Percentiles rank a stretch among this genome's conserved stretches.
Evolutionary conservation across 1,140 invertebrate genomes (phyloP).

Genomic region (Lucilia sericata): DNA sequence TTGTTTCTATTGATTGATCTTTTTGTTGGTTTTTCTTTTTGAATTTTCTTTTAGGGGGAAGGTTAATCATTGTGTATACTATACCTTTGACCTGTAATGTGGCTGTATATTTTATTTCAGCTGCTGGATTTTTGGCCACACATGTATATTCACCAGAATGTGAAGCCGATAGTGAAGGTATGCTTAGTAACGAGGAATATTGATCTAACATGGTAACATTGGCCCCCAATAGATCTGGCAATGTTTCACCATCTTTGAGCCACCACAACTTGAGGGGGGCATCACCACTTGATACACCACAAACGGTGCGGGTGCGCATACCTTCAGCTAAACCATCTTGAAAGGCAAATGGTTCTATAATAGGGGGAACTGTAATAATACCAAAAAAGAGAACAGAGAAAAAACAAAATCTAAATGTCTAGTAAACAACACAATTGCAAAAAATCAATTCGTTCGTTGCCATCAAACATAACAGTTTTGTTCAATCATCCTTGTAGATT

Average conservation of each 20-base stretch:
- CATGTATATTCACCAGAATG: constrained; percentile 87
- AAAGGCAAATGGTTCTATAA: constrained; percentile 86
- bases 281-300: constrained; percentile 85
- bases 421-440: not conserved
- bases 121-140: constrained; percentile 82
- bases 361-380: constrained; percentile 83
- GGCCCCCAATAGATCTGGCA: constrained; percentile 74
- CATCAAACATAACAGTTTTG: not conserved
- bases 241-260: constrained; percentile 80
- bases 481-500: not conserved
- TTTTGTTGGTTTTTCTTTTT: not conserved
- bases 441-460: not conserved
- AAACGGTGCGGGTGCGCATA: constrained; percentile 86
- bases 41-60: constrained; percentile 1
- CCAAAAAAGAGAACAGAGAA: constrained; percentile 65
- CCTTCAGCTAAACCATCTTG: constrained; percentile 85
- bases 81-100: constrained; percentile 87
- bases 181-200: constrained; percentile 82
- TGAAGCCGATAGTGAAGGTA: constrained; percentile 78
- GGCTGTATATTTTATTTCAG: constrained; percentile 83
- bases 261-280: constrained; percentile 80
- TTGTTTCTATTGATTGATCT: not conserved
- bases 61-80: constrained; percentile 61
- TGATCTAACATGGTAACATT: constrained; percentile 80
- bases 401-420: constrained; percentile 9